Evolutionary conservation across 1,140 invertebrate species (phyloP).

Genomic region (Drosophila funebris): DNA sequence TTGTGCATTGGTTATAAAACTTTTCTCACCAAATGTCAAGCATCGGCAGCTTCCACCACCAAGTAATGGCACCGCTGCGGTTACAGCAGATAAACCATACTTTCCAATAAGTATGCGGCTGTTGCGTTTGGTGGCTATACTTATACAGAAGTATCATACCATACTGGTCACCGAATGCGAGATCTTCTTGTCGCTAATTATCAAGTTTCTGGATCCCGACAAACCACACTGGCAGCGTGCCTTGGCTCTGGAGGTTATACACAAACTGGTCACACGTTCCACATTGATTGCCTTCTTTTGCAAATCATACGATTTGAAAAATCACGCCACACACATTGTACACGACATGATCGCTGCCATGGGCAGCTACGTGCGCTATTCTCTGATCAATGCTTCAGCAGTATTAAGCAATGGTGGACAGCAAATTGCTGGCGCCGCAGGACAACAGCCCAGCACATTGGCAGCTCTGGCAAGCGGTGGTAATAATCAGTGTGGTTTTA

Average conservation of each 20-base stretch:
- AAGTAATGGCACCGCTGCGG: conserved; percentile 84
- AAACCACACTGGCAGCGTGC: conserved; percentile 98
- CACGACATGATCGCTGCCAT: conserved; percentile 98
- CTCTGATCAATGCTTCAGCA: conserved; percentile 86
- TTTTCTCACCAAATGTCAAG: conserved; percentile 98
- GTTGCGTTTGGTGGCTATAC: conserved; percentile 94
- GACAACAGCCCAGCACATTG: conserved; percentile 49
- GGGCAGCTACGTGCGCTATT: conserved; percentile 97
- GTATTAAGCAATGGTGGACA: conserved; percentile 85
- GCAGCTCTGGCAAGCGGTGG: conserved; percentile 45
- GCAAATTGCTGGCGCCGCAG: conserved; percentile 72
- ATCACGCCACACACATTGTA: conserved; percentile 96
- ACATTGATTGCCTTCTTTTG: conserved; percentile 95
- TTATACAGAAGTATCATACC: conserved; percentile 97
- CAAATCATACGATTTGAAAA: conserved; percentile 96
- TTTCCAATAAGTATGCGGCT: conserved; percentile 98
- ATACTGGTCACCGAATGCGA: conserved; percentile 98
- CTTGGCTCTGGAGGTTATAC: conserved; percentile 96
- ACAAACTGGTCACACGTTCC: conserved; percentile 96
- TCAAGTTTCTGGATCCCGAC: conserved; percentile 98
- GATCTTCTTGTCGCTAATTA: conserved; percentile 98
- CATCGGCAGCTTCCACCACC: conserved; percentile 88
- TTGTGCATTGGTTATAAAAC: conserved; percentile 97
- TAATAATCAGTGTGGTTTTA: conserved; percentile 95
- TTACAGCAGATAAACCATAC: conserved; percentile 93